A percentile compares a stretch with the other conserved stretches of the same genome.
These are phyloP conservation scores for Malacoraja senta DNA, from an alignment of 2,797 vertebrate species.

Conservation along the genomic window DNA sequence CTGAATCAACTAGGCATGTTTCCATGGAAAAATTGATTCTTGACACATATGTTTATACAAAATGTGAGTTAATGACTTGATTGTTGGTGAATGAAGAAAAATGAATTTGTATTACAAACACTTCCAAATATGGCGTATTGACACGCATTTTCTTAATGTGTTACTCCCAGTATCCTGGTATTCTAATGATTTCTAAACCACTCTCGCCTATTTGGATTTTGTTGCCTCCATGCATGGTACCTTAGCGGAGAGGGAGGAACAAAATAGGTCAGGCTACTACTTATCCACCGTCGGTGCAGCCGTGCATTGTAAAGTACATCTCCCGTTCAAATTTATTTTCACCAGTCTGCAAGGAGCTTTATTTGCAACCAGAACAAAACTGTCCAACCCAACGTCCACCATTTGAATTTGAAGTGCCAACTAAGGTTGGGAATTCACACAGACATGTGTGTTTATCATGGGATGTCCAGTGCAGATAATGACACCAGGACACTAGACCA, in stretches of 20 bases:
- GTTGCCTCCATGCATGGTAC: background rate
- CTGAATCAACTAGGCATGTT: background rate
- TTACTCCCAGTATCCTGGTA: background rate
- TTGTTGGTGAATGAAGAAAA: constrained; percentile 8
- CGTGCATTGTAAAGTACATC: background rate
- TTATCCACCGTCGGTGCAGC: background rate
- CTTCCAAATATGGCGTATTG: background rate
- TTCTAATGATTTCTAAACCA: background rate
- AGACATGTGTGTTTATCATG: background rate
- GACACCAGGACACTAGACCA: background rate
- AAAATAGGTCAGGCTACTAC: background rate
- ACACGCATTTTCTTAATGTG: background rate
- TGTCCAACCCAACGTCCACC: background rate
- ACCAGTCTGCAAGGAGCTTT: background rate
- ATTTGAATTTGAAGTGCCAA: background rate
- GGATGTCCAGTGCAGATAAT: background rate
- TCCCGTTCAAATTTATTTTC: background rate
- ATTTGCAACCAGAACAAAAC: background rate
- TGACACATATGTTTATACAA: background rate
- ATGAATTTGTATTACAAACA: constrained; percentile 15
- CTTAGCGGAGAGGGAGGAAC: background rate
- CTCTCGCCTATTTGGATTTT: constrained; percentile 4
- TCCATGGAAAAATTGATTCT: background rate
- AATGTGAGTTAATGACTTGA: background rate
- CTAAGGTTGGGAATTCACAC: background rate